phyloP scores from a whole-genome alignment of 2,113 vertebrate genomes.

The Tetraodon nigroviridis region DNA sequence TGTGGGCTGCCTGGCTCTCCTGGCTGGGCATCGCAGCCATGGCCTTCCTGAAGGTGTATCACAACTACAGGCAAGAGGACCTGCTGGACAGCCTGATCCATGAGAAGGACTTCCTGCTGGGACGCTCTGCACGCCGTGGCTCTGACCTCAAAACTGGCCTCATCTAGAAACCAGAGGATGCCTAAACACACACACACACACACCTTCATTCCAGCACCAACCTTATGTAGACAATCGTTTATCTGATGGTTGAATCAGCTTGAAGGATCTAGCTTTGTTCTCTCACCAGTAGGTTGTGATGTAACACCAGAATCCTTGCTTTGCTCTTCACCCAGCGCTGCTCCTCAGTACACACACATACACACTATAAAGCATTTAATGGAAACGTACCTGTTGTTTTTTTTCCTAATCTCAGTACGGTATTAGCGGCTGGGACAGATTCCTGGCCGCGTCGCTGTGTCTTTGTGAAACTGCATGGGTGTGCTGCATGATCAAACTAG shows the following conservation, averaged over 20 bases:
- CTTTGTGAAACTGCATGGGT: conserved; percentile 59
- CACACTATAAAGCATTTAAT: conserved; percentile 13
- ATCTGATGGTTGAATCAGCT: conserved; percentile 24
- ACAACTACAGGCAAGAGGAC: conserved; percentile 92
- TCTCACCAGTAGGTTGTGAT: conserved; percentile 22
- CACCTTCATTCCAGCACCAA: conserved; percentile 24
- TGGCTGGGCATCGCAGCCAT: conserved; percentile 89
- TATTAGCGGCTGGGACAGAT: conserved; percentile 31
- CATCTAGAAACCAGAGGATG: conserved; percentile 72
- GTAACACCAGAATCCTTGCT: conserved; percentile 6
- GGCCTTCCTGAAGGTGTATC: conserved; percentile 95
- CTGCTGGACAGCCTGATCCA: conserved; percentile 91
- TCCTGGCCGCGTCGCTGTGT: conserved; percentile 27
- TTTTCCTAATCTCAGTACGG: conserved; percentile 9
- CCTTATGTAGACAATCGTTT: conserved; percentile 59
- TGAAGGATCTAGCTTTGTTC: conserved; percentile 29
- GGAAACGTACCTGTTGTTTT: conserved; percentile 1
- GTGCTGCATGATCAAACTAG: conserved; percentile 52
- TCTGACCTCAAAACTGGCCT: conserved; percentile 83
- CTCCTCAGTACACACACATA: conserved; percentile 4
- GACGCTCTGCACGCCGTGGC: conserved; percentile 75
- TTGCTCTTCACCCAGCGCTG: conserved; percentile 13
- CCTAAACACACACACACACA: conserved; percentile 17
- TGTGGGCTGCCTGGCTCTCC: conserved; percentile 95
- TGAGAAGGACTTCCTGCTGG: conserved; percentile 93